Percentiles rank a stretch among this genome's conserved stretches.
These are phyloP conservation scores for Mesocentrotus franciscanus DNA, from an alignment of 53 echinoderm and acorn worm genomes.

Conservation along the genomic window DNA sequence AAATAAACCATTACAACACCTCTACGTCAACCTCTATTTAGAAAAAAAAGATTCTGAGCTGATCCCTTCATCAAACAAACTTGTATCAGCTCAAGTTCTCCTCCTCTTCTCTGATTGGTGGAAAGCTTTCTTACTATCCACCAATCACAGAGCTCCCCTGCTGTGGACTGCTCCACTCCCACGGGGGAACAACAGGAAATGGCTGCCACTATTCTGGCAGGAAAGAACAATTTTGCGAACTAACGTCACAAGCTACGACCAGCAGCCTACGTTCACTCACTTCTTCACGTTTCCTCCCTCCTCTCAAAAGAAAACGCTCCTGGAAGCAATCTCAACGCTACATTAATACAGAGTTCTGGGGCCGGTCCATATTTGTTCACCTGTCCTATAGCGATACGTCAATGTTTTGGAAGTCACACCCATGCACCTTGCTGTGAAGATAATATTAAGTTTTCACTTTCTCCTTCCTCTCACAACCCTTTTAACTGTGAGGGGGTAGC, in stretches of 20 bases:
- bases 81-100: background rate
- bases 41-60: conserved; percentile 45
- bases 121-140: conserved; percentile 11
- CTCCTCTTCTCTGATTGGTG: conserved; percentile 59
- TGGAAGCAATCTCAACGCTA: conserved; percentile 9
- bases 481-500: background rate
- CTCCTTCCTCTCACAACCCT: conserved; percentile 1
- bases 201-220: conserved; percentile 60
- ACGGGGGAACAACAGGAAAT: conserved; percentile 68
- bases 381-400: conserved; percentile 3
- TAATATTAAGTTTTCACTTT: conserved; percentile 37
- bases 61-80: conserved; percentile 24
- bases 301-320: conserved; percentile 25
- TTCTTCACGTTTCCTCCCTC: conserved; percentile 8
- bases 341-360: background rate
- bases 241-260: conserved; percentile 62
- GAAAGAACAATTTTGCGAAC: conserved; percentile 68
- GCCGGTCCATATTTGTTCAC: background rate
- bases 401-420: conserved; percentile 63
- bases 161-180: conserved; percentile 61
- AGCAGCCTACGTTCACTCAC: conserved; percentile 17
- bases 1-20: conserved; percentile 45
- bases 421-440: conserved; percentile 47
- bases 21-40: background rate
- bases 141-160: conserved; percentile 54